Conservation (phyloP, 2,888 invertebrate genomes). For the Diadegma fenestrale region DNA sequence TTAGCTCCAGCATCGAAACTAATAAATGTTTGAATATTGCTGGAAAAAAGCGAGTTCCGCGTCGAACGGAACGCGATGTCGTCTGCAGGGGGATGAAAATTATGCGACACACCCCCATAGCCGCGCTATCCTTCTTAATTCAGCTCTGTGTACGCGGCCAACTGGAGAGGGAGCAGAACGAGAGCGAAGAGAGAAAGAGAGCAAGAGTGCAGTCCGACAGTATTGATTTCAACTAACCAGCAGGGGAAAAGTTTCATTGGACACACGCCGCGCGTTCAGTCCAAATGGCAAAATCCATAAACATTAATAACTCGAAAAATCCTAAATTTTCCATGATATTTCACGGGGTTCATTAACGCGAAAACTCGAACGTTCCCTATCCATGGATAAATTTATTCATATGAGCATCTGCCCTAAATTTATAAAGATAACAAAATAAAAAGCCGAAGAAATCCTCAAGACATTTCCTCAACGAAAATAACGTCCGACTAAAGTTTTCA, state of each 20-base stretch:
- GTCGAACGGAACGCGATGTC: constrained; percentile 14
- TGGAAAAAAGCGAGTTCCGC: neutral
- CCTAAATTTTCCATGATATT: neutral
- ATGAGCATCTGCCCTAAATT: neutral
- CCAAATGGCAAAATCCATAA: constrained; percentile 53
- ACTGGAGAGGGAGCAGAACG: constrained; percentile 19
- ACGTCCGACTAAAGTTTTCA: constrained; percentile 31
- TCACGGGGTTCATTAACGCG: neutral
- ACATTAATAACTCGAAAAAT: neutral
- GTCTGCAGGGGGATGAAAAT: constrained; percentile 38
- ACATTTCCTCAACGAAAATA: constrained; percentile 19
- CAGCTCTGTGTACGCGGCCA: constrained; percentile 58
- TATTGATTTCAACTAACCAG: constrained; percentile 71
- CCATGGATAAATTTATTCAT: neutral
- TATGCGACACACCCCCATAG: constrained; percentile 34
- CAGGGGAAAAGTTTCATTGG: constrained; percentile 68
- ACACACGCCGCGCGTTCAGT: constrained; percentile 46
- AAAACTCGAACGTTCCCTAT: neutral
- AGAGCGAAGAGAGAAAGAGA: constrained; percentile 25
- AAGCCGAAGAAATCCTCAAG: neutral
- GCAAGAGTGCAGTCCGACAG: constrained; percentile 60
- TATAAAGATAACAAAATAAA: constrained; percentile 17
- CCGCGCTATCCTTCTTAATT: constrained; percentile 63
- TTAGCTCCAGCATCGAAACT: neutral
- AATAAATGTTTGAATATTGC: neutral